Conservation (phyloP, 2,797 vertebrate species). For the Pterois miles region DNA sequence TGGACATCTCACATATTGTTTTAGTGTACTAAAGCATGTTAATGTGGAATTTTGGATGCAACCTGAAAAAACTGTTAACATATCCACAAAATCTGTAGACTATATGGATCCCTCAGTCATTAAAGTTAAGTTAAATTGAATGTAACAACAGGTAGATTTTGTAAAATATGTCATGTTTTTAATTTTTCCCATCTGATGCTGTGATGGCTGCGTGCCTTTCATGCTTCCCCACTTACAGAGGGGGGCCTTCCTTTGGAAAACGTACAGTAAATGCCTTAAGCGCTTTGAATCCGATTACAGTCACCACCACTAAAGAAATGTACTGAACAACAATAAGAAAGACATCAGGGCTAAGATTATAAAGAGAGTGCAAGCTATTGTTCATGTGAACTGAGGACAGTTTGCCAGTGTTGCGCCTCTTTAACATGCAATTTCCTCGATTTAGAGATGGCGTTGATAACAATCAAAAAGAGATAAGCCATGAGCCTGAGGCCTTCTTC, state of each 20-base stretch:
- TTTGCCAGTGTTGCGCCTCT: constrained; percentile 30
- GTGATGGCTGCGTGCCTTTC: constrained; percentile 13
- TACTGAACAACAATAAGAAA: background rate
- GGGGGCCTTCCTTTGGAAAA: background rate
- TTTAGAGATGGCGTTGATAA: constrained; percentile 53
- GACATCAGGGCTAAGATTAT: background rate
- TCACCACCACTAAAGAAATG: background rate
- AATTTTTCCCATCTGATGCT: constrained; percentile 10
- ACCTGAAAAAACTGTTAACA: background rate
- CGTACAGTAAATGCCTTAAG: constrained; percentile 5
- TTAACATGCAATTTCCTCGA: constrained; percentile 65
- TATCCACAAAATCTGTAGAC: background rate
- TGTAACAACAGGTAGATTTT: background rate
- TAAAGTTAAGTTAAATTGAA: background rate
- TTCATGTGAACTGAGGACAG: constrained; percentile 35
- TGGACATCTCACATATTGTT: too few relatives aligned
- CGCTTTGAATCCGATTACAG: constrained; percentile 3
- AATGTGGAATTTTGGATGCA: too few relatives aligned
- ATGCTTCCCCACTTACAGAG: background rate
- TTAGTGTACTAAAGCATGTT: too few relatives aligned
- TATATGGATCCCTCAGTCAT: too few relatives aligned
- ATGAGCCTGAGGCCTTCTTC: constrained; percentile 37
- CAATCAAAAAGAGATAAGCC: constrained; percentile 54
- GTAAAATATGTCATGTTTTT: background rate
- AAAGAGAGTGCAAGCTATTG: background rate